Conservation (phyloP, 2,797 vertebrate species). For the Lates japonicus region DNA sequence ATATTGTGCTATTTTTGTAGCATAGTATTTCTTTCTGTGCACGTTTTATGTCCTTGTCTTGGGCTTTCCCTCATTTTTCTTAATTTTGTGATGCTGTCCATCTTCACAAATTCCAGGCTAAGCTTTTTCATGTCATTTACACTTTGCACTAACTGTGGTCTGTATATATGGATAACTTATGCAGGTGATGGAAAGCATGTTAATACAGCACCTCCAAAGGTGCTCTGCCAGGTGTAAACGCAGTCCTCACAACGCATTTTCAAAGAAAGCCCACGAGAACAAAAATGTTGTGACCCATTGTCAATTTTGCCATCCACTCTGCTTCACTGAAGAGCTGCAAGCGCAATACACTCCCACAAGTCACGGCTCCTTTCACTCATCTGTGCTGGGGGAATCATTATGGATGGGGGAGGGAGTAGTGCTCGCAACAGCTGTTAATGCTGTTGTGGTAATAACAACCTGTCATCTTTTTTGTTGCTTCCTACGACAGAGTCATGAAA, state of each 20-base stretch:
- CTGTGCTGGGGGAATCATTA: conserved; percentile 23
- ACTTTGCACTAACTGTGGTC: not conserved
- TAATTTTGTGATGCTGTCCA: not conserved
- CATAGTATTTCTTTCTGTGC: not conserved
- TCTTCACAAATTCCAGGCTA: not conserved
- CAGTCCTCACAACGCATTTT: not conserved
- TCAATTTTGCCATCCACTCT: conserved; percentile 38
- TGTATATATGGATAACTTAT: conserved; percentile 8
- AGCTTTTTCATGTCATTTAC: conserved; percentile 7
- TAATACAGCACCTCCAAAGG: conserved; percentile 3
- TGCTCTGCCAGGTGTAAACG: conserved; percentile 29
- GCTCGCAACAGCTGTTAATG: conserved; percentile 55
- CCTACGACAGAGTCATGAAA: conserved; percentile 9
- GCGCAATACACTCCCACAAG: conserved; percentile 43
- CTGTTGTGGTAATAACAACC: conserved; percentile 50
- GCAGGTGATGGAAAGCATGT: not conserved
- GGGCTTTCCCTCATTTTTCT: not conserved
- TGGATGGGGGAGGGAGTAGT: conserved; percentile 13
- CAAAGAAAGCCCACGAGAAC: conserved; percentile 21
- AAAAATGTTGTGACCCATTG: conserved; percentile 1
- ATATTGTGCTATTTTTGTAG: not conserved
- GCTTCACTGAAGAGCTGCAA: conserved; percentile 22
- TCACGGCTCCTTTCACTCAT: conserved; percentile 49
- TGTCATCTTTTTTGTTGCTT: conserved; percentile 44
- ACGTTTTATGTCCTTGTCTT: not conserved